Percentiles rank a stretch among this genome's conserved stretches.
phyloP scores from a whole-genome alignment of 1,140 invertebrate species.

The Psilanteris sp. region DNA sequence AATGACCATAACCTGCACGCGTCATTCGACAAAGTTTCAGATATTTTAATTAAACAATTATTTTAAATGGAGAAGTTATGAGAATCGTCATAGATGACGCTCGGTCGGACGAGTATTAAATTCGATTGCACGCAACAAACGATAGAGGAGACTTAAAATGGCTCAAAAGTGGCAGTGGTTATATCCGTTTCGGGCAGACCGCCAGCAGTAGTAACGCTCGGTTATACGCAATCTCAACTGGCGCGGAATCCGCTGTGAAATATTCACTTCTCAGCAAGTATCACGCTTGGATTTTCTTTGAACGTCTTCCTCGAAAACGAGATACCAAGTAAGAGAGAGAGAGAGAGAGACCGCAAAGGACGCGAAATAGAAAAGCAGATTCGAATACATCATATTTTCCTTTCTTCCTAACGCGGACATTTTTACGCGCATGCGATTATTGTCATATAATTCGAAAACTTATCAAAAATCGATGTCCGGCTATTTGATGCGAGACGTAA shows the following conservation, averaged over 20 bases:
- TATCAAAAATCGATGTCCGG: conserved; percentile 22
- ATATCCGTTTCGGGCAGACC: conserved; percentile 61
- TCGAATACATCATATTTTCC: too few relatives aligned
- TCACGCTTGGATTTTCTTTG: conserved; percentile 49
- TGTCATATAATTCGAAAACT: conserved; percentile 18
- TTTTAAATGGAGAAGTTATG: conserved; percentile 16
- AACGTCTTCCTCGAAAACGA: too few relatives aligned
- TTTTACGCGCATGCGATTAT: conserved; percentile 31
- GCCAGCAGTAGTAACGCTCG: conserved; percentile 61
- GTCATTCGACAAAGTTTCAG: neutral
- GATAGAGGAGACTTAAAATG: conserved; percentile 56
- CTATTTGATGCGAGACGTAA: conserved; percentile 12
- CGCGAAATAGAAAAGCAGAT: too few relatives aligned
- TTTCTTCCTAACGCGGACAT: conserved; percentile 7
- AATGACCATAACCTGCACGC: too few relatives aligned
- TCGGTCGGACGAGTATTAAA: conserved; percentile 50
- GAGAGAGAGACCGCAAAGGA: too few relatives aligned
- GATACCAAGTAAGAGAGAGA: too few relatives aligned
- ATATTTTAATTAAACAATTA: neutral
- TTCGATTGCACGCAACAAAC: conserved; percentile 51
- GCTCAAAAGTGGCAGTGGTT: conserved; percentile 62
- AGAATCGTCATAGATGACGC: conserved; percentile 17
- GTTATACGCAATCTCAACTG: conserved; percentile 54
- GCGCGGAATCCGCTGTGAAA: conserved; percentile 61
- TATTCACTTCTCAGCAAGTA: conserved; percentile 57